These are phyloP conservation scores for Merluccius polli DNA, from an alignment of 2,797 vertebrate species.

Conservation along the genomic window DNA sequence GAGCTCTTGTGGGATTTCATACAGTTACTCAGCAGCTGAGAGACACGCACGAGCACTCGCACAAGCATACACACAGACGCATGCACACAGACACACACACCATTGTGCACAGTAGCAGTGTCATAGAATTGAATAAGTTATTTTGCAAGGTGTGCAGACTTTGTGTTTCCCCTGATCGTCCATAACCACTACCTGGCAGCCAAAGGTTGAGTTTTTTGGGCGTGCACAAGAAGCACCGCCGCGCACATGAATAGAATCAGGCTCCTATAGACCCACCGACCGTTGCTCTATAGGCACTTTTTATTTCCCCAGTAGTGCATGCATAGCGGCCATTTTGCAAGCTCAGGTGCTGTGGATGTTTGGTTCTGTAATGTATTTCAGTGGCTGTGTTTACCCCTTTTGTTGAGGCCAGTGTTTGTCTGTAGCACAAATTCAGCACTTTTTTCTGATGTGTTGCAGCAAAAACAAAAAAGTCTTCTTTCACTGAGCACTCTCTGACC, in stretches of 20 bases:
- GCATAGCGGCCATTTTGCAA: constrained; percentile 42
- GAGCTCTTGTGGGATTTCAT: constrained; percentile 54
- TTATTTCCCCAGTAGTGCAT: constrained; percentile 44
- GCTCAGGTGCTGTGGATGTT: constrained; percentile 38
- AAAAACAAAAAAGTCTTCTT: constrained; percentile 24
- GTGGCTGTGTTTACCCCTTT: constrained; percentile 33
- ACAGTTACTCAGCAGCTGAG: constrained; percentile 44
- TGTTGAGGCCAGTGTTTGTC: constrained; percentile 32
- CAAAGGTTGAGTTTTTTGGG: neutral
- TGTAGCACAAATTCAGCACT: constrained; percentile 54
- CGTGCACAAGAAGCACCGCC: neutral
- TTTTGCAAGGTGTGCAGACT: constrained; percentile 2
- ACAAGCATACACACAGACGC: constrained; percentile 16
- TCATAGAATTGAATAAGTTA: constrained; percentile 1
- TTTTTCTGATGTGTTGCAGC: constrained; percentile 31
- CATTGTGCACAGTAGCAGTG: constrained; percentile 7
- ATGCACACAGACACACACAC: neutral
- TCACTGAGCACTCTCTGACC: constrained; percentile 22
- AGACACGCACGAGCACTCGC: constrained; percentile 1
- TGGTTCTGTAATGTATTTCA: constrained; percentile 44
- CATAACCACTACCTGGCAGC: neutral
- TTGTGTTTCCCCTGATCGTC: neutral
- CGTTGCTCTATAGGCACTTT: constrained; percentile 10
- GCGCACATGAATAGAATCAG: constrained; percentile 11
- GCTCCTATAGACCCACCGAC: constrained; percentile 21